Base-by-base conservation (phyloP, 2,797 vertebrate genomes). In the Lithobates pipiens region DNA sequence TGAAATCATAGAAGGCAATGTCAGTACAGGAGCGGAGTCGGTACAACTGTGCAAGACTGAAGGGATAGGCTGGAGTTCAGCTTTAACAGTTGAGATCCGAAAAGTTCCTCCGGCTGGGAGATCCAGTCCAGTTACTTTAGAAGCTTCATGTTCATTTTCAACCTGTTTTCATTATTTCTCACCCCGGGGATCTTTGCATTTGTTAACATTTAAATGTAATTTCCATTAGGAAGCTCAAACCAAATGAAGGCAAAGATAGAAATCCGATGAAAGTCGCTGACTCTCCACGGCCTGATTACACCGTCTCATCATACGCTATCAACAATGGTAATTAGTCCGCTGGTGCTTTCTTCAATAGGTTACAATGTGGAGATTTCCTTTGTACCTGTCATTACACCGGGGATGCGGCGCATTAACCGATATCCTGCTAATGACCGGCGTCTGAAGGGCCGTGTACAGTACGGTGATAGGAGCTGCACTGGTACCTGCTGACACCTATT, bases 201-300 rank as follows among this genome's bases (percentile, higher is more conserved):
- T 86, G 85, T 86, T 86, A 86, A 83, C 85, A 86, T 86, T 86
- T 86, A 86, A 69, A 82, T 83, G 80, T 57, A 86, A 83, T 86
- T 83, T 86, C 85, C 80, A 86, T 83, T 86, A 86, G 85, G 27
- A 54, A 78, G 57, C 27, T 57, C 36, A 50, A 77, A 69, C 75
- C 76, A 77, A 77, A 86, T 77, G 85, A 83, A 86, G 72, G 74
- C 76, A 32, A 77, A 86, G 80, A 83, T 83, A 67, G 57, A 83
- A 83, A 86, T 86, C 80, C 69, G 36, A 78, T 83, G 75, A 63
- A 83, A 86, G 36, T 80, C 77, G 44, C 69, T 50, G 80, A 67
- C 69, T 78, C 85, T 78, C 69, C 29, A 54, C 77, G 85, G 80
- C 71, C 80, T 86, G 75, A 86, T 86, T 86, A 86, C 72, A 68